These are phyloP conservation scores for Pentalonia nigronervosa DNA, from an alignment of 1,140 invertebrate species.

Conservation along the genomic window DNA sequence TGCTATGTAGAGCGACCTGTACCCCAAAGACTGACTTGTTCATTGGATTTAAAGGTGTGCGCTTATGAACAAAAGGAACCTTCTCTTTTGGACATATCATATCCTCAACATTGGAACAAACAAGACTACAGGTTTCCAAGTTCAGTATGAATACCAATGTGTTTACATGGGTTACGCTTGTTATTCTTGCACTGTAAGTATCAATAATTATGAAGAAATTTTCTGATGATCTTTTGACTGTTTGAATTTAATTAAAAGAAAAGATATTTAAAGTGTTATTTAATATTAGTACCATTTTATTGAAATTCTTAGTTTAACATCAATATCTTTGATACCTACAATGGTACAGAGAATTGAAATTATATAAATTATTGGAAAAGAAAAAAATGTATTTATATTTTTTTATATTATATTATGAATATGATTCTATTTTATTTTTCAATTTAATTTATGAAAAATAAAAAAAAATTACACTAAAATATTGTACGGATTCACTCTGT, in stretches of 20 bases:
- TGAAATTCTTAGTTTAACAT: neutral
- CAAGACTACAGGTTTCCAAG: conserved; percentile 43
- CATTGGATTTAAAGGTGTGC: conserved; percentile 51
- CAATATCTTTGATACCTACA: neutral
- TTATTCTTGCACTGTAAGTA: conserved; percentile 32
- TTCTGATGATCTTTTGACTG: neutral
- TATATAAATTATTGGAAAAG: neutral
- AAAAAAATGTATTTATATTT: neutral
- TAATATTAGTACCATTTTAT: neutral
- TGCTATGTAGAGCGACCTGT: conserved; percentile 55
- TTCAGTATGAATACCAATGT: conserved; percentile 39
- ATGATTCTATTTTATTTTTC: neutral
- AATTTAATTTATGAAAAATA: neutral
- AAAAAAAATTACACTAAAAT: neutral
- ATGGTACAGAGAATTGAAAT: neutral
- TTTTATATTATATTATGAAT: neutral
- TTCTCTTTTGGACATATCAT: conserved; percentile 50
- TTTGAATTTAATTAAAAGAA: conserved; percentile 36
- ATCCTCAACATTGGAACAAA: conserved; percentile 52
- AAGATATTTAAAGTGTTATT: conserved; percentile 1
- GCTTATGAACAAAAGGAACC: conserved; percentile 48
- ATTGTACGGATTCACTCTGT: conserved; percentile 44
- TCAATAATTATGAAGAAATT: neutral
- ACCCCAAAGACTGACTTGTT: conserved; percentile 55
- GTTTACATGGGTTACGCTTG: neutral